Percentiles rank a stretch among this genome's conserved stretches.
phyloP scores from a whole-genome alignment of 2,888 invertebrate species.

The Mystacides longicornis region DNA sequence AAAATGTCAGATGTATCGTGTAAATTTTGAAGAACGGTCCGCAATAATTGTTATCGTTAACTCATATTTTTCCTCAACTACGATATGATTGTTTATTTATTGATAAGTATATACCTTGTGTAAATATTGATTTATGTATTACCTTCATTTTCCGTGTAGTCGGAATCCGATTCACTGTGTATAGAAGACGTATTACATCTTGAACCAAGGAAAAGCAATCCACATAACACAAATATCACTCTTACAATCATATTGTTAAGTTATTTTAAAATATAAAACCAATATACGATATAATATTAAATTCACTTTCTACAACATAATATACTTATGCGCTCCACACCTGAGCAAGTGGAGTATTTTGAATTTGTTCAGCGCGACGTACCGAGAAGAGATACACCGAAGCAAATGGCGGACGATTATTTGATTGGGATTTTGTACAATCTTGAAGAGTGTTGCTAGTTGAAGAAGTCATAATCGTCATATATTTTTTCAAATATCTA shows the following conservation, averaged over 20 bases:
- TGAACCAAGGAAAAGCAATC: neutral
- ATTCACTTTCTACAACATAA: neutral
- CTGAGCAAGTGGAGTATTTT: neutral
- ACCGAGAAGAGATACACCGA: neutral
- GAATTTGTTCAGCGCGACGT: neutral
- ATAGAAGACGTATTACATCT: neutral
- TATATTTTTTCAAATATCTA: too few relatives aligned
- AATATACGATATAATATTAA: neutral
- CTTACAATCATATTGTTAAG: slow-evolving; percentile 2
- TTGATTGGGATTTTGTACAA: neutral
- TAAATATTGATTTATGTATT: neutral
- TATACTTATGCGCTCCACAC: neutral
- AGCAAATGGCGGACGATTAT: slow-evolving; percentile 2
- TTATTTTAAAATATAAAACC: neutral
- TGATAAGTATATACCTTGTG: neutral
- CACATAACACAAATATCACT: slow-evolving; percentile 1
- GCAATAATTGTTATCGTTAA: too few relatives aligned
- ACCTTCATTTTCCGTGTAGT: neutral
- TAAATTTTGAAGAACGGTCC: too few relatives aligned
- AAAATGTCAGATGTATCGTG: too few relatives aligned
- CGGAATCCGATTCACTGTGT: neutral
- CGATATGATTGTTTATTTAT: neutral
- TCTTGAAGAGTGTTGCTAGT: too few relatives aligned
- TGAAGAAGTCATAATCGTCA: too few relatives aligned
- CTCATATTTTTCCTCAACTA: too few relatives aligned